These are phyloP conservation scores for Isichthys henryi DNA, from an alignment of 2,113 vertebrate species.

Conservation along the genomic window DNA sequence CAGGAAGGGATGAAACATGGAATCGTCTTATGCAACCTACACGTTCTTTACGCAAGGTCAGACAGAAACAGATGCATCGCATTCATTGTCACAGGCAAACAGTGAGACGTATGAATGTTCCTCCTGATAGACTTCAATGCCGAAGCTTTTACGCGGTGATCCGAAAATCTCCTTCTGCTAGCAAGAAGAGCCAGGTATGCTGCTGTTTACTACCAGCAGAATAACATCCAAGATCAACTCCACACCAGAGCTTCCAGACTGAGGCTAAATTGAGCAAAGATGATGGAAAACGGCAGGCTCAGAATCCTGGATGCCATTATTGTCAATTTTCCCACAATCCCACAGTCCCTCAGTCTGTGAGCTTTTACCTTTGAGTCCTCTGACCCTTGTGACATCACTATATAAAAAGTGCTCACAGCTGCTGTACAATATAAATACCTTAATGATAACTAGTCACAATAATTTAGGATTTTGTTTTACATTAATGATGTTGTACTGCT, in stretches of 20 bases:
- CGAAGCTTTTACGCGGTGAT: neutral
- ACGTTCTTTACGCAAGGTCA: neutral
- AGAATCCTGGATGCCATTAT: neutral
- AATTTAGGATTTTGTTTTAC: neutral
- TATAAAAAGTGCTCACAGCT: neutral
- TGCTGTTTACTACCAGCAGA: neutral
- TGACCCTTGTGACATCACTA: neutral
- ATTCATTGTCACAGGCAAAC: neutral
- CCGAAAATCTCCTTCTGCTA: neutral
- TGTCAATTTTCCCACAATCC: neutral
- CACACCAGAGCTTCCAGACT: neutral
- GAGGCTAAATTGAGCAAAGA: neutral
- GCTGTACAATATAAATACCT: neutral
- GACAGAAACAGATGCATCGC: neutral
- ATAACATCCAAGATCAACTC: neutral
- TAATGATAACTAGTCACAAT: neutral
- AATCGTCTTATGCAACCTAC: neutral
- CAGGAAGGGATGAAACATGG: neutral
- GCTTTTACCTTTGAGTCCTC: neutral
- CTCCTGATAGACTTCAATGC: neutral
- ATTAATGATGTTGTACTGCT: neutral
- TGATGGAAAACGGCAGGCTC: neutral
- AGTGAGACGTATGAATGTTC: neutral
- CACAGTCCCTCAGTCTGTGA: neutral
- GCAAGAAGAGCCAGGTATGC: neutral